Percentiles rank a stretch among this genome's conserved stretches.
Evolutionary conservation across 1,140 invertebrate genomes (phyloP).

Genomic region (Drosophila bocqueti): DNA sequence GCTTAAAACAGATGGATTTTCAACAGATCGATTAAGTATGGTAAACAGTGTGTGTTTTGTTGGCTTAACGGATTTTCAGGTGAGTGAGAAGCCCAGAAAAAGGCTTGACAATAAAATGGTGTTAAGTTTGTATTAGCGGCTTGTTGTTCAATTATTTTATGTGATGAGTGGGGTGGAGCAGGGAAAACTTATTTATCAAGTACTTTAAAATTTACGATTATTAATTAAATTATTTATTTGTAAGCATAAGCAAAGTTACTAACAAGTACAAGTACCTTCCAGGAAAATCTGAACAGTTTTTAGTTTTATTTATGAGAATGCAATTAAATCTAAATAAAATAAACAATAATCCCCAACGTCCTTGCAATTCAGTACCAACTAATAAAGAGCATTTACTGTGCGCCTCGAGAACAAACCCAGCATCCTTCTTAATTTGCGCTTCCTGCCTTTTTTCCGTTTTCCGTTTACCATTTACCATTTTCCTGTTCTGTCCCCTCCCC

Average conservation of each 20-base stretch:
- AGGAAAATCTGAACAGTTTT: not conserved
- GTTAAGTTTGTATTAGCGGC: not conserved
- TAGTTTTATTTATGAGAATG: not conserved
- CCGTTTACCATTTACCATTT: not conserved
- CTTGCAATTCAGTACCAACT: not conserved
- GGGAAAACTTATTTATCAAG: not conserved
- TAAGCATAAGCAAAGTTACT: not conserved
- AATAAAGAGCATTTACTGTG: conserved; percentile 8
- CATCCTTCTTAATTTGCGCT: conserved; percentile 33
- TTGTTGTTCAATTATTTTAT: not conserved
- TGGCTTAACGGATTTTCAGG: conserved; percentile 1
- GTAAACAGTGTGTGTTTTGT: conserved; percentile 8
- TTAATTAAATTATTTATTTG: not conserved
- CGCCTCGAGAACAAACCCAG: not conserved
- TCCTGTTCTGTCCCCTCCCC: conserved; percentile 1
- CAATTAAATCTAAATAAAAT: not conserved
- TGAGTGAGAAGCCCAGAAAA: conserved; percentile 20
- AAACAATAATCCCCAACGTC: not conserved
- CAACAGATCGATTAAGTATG: conserved; percentile 24
- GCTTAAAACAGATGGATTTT: conserved; percentile 19
- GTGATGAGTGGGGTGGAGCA: not conserved
- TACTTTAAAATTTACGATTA: not conserved
- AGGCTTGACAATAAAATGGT: not conserved
- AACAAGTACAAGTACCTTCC: too few species aligned
- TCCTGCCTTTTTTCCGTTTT: conserved; percentile 10